phyloP scores from a whole-genome alignment of 2,797 vertebrate genomes.

The Balearica regulorum region DNA sequence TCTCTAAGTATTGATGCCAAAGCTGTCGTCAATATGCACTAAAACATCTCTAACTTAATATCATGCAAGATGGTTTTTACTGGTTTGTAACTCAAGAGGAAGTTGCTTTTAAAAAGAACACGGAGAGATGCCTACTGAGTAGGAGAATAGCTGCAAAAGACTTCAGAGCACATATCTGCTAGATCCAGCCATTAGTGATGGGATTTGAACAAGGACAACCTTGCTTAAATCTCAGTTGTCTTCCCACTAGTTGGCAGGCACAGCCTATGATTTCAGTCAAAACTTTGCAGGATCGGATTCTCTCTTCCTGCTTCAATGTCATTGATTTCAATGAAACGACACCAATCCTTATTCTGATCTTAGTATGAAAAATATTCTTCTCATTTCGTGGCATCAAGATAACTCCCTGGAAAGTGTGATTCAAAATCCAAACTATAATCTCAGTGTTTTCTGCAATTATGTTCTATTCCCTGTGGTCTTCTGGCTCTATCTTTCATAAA shows the following conservation, averaged over 20 bases:
- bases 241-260: neutral
- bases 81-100: neutral
- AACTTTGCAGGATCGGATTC: neutral
- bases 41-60: neutral
- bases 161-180: neutral
- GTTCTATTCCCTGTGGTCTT: neutral
- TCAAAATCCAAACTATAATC: neutral
- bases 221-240: neutral
- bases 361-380: neutral
- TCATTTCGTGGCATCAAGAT: neutral
- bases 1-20: neutral
- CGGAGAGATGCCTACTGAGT: neutral
- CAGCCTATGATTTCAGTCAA: neutral
- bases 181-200: neutral
- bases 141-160: neutral
- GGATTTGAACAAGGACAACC: neutral
- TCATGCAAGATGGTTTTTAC: neutral
- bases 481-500: neutral
- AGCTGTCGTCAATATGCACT: neutral
- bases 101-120: neutral
- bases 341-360: neutral
- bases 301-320: neutral
- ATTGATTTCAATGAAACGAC: neutral
- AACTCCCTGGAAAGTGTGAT: neutral
- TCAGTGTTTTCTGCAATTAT: neutral